Percentiles rank a stretch among this genome's conserved stretches.
Conservation (phyloP, 2,797 vertebrate species). For the Masticophis lateralis region DNA sequence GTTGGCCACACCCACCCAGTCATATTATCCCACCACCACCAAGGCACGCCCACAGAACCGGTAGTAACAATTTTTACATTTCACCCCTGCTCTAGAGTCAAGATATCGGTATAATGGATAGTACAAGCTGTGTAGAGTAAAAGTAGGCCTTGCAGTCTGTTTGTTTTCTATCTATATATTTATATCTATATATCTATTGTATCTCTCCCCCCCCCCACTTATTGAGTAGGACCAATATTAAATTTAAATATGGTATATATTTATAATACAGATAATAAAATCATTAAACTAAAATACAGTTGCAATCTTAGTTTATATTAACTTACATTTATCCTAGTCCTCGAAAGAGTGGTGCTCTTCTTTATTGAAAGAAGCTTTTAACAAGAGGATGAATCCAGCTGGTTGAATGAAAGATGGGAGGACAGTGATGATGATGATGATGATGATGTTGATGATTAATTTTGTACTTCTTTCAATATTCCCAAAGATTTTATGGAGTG, state of each 20-base stretch:
- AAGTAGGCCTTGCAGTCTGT: background rate
- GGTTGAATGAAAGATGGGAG: background rate
- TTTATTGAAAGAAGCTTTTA: background rate
- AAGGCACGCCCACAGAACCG: no score
- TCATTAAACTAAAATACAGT: background rate
- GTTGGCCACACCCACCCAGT: no score
- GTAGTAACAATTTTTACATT: no score
- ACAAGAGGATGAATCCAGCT: background rate
- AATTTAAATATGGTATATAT: background rate
- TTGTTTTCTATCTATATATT: background rate
- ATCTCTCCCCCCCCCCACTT: background rate
- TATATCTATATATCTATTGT: background rate
- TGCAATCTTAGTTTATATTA: background rate
- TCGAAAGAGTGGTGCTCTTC: background rate
- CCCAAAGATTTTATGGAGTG: background rate
- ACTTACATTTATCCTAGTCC: background rate
- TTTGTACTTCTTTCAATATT: background rate
- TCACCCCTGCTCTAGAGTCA: no score
- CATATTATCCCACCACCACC: no score
- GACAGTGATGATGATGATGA: background rate
- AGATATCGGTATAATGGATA: background rate
- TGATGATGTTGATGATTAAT: background rate
- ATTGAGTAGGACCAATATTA: background rate
- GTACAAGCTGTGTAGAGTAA: background rate
- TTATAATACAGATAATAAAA: background rate